Conservation (phyloP, 1,140 invertebrate species). For the Tribolium madens region DNA sequence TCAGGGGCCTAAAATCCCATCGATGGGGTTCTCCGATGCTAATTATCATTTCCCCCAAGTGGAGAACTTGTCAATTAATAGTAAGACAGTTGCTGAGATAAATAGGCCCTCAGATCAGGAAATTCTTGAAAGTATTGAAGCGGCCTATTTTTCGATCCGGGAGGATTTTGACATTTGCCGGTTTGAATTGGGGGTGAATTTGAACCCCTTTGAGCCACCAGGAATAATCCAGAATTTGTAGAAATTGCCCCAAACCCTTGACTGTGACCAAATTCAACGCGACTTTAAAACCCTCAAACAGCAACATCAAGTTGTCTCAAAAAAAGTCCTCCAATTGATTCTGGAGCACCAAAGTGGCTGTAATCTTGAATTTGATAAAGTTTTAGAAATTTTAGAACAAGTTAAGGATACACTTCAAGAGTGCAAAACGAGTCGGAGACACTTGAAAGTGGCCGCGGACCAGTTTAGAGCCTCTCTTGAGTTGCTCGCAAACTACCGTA, state of each 20-base stretch:
- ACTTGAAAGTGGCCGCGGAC: constrained; percentile 80
- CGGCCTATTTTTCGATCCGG: constrained; percentile 74
- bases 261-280: constrained; percentile 76
- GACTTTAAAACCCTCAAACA: constrained; percentile 76
- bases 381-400: constrained; percentile 81
- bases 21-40: constrained; percentile 69
- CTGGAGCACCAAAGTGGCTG: constrained; percentile 89
- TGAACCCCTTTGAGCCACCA: neutral
- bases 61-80: constrained; percentile 62
- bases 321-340: constrained; percentile 91
- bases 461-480: constrained; percentile 89
- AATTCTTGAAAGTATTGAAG: constrained; percentile 78
- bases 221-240: constrained; percentile 60
- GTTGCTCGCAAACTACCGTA: constrained; percentile 88
- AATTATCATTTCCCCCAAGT: constrained; percentile 64
- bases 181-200: constrained; percentile 74
- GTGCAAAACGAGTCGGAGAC: constrained; percentile 77
- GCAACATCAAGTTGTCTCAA: constrained; percentile 89
- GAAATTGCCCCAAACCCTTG: constrained; percentile 74
- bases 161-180: constrained; percentile 75
- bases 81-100: constrained; percentile 63
- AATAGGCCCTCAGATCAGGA: constrained; percentile 78
- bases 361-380: constrained; percentile 84
- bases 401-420: constrained; percentile 78
- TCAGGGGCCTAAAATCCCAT: constrained; percentile 69